phyloP scores from a whole-genome alignment of 2,113 vertebrate species.

The Gymnarchus niloticus region DNA sequence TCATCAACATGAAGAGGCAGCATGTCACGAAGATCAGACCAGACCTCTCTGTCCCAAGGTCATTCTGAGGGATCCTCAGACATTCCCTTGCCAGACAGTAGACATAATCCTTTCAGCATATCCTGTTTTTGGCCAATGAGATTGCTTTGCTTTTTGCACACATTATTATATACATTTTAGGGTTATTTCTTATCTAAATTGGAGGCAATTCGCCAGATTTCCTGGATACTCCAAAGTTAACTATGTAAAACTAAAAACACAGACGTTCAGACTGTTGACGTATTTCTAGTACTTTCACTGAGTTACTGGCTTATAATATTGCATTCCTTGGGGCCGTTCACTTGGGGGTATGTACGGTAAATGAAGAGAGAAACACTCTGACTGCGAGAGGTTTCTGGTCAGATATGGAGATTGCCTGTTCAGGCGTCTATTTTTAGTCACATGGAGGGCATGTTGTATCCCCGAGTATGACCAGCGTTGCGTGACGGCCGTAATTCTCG shows the following conservation, averaged over 20 bases:
- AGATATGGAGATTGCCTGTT: background rate
- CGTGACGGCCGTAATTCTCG: background rate
- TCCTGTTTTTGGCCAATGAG: too few relatives aligned
- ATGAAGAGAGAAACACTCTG: background rate
- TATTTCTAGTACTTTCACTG: background rate
- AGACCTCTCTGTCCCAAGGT: background rate
- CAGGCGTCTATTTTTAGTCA: slow-evolving; percentile 6
- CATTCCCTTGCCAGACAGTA: too few relatives aligned
- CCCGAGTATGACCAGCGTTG: background rate
- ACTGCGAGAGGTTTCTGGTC: background rate
- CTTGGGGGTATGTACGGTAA: background rate
- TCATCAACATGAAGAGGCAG: background rate
- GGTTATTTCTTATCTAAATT: too few relatives aligned
- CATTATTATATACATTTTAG: too few relatives aligned
- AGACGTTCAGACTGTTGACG: too few relatives aligned
- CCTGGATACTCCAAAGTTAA: too few relatives aligned
- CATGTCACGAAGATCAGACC: background rate
- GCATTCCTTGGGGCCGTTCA: background rate
- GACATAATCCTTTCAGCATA: too few relatives aligned
- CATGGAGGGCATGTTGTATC: background rate
- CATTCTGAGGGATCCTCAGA: background rate
- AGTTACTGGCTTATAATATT: background rate
- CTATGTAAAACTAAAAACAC: too few relatives aligned
- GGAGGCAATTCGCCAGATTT: too few relatives aligned
- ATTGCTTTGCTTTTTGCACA: too few relatives aligned